phyloP scores from a whole-genome alignment of 2,888 invertebrate species.

The Aplocera efformata region DNA sequence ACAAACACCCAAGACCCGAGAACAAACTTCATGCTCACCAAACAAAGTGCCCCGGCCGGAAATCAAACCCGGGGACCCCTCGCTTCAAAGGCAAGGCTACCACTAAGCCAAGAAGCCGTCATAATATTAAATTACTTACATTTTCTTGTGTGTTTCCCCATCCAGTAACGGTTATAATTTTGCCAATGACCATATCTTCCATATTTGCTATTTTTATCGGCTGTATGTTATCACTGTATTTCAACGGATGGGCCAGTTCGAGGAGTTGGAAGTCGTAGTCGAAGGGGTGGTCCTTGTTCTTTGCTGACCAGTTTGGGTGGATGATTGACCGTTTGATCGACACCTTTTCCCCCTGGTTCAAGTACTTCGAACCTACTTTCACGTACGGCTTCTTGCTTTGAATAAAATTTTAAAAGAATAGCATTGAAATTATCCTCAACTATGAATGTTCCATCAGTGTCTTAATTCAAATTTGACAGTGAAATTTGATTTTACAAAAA shows the following conservation, averaged over 20 bases:
- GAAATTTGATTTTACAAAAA: too few relatives aligned
- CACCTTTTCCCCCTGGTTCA: conserved; percentile 51
- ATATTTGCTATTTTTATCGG: conserved; percentile 63
- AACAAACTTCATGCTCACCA: too few relatives aligned
- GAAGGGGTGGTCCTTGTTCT: conserved; percentile 61
- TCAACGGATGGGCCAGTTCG: conserved; percentile 48
- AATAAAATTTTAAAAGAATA: conserved; percentile 11
- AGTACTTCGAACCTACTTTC: conserved; percentile 60
- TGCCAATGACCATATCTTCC: conserved; percentile 67
- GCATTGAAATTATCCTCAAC: not conserved
- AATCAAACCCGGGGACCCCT: too few relatives aligned
- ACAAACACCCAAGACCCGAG: too few relatives aligned
- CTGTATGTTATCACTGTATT: conserved; percentile 53
- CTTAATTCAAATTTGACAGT: too few relatives aligned
- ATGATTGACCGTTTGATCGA: conserved; percentile 41
- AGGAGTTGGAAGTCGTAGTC: conserved; percentile 68
- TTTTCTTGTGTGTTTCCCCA: conserved; percentile 72
- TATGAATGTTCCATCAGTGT: too few relatives aligned
- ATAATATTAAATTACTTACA: too few relatives aligned
- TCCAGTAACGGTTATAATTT: conserved; percentile 64
- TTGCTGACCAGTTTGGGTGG: conserved; percentile 56
- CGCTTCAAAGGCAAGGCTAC: too few relatives aligned
- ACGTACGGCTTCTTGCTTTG: conserved; percentile 60
- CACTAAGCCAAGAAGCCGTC: too few relatives aligned
- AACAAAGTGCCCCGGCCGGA: too few relatives aligned